These are phyloP conservation scores for Venusia cambrica DNA, from an alignment of 2,888 invertebrate species.

Conservation along the genomic window DNA sequence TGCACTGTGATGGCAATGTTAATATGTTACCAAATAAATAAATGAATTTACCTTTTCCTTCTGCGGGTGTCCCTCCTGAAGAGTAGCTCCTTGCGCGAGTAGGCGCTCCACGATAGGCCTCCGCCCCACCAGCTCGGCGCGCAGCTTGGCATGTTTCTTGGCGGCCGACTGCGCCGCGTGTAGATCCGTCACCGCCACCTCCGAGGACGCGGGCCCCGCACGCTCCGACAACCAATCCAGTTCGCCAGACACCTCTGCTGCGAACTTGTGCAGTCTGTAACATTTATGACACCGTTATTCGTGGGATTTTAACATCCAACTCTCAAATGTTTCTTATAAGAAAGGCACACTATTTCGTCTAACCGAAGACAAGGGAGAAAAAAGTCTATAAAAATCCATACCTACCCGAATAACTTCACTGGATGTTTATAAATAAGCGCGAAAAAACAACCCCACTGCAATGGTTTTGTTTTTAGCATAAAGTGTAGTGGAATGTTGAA, in stretches of 20 bases:
- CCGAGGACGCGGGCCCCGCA: constrained; percentile 88
- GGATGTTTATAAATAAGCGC: too few relatives aligned
- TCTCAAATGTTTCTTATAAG: too few relatives aligned
- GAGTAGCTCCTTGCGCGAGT: constrained; percentile 86
- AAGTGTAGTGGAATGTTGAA: too few relatives aligned
- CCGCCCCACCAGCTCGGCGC: constrained; percentile 93
- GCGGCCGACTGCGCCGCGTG: constrained; percentile 95
- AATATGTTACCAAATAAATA: too few relatives aligned
- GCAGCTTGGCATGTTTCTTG: constrained; percentile 97
- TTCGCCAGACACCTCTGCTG: constrained; percentile 95
- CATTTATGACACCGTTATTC: too few relatives aligned
- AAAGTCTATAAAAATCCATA: too few relatives aligned
- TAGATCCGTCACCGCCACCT: constrained; percentile 89
- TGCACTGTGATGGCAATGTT: too few relatives aligned
- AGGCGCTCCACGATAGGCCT: constrained; percentile 92
- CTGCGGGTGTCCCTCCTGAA: constrained; percentile 91
- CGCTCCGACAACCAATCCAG: constrained; percentile 97
- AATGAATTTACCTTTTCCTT: constrained; percentile 82
- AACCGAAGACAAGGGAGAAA: not conserved
- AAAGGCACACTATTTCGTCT: too few relatives aligned
- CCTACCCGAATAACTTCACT: too few relatives aligned
- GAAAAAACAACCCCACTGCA: too few relatives aligned
- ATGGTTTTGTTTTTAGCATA: too few relatives aligned
- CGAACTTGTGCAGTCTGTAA: constrained; percentile 91
- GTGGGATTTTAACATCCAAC: too few relatives aligned